A percentile compares a stretch with the other conserved stretches of the same genome.
Conservation (phyloP, 2,797 vertebrate genomes). For the Champsocephalus gunnari region DNA sequence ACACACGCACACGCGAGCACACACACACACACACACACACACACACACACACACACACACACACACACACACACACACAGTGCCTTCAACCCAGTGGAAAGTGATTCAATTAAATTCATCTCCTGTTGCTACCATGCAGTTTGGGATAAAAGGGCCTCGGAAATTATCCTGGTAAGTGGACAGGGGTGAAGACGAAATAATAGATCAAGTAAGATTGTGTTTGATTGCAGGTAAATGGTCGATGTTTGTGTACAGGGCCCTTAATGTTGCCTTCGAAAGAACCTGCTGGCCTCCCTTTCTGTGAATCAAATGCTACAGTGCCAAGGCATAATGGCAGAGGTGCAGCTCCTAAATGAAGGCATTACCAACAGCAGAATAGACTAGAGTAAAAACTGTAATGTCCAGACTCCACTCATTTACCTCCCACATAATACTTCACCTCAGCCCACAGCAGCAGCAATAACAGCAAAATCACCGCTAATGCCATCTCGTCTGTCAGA, state of each 20-base stretch:
- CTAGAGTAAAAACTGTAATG: slow-evolving; percentile 63
- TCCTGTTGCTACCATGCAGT: slow-evolving; percentile 53
- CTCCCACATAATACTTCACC: slow-evolving; percentile 74
- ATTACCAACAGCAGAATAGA: slow-evolving; percentile 66
- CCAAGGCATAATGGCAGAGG: slow-evolving; percentile 68
- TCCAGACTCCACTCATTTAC: slow-evolving; percentile 77
- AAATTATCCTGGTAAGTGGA: slow-evolving; percentile 70
- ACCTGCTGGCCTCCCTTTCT: slow-evolving; percentile 73
- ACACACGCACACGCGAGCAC: too few species aligned
- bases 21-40: neutral
- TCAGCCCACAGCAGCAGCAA: slow-evolving; percentile 51
- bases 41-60: slow-evolving; percentile 24
- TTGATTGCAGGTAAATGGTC: slow-evolving; percentile 79
- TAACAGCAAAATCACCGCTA: slow-evolving; percentile 69
- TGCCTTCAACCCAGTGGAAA: slow-evolving; percentile 38
- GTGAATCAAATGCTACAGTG: slow-evolving; percentile 70
- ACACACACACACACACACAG: slow-evolving; percentile 38
- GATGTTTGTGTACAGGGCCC: slow-evolving; percentile 66
- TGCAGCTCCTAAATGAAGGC: slow-evolving; percentile 74
- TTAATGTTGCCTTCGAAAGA: slow-evolving; percentile 71
- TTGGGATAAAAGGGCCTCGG: slow-evolving; percentile 53
- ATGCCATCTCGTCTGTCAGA: slow-evolving; percentile 63
- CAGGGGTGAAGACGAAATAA: slow-evolving; percentile 68
- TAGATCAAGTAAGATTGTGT: slow-evolving; percentile 74
- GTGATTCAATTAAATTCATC: slow-evolving; percentile 67